Evolutionary conservation across 2,797 vertebrate genomes (phyloP), one percentile per base, ranked within the genome.

Genomic region (Urosaurus nigricauda): DNA sequence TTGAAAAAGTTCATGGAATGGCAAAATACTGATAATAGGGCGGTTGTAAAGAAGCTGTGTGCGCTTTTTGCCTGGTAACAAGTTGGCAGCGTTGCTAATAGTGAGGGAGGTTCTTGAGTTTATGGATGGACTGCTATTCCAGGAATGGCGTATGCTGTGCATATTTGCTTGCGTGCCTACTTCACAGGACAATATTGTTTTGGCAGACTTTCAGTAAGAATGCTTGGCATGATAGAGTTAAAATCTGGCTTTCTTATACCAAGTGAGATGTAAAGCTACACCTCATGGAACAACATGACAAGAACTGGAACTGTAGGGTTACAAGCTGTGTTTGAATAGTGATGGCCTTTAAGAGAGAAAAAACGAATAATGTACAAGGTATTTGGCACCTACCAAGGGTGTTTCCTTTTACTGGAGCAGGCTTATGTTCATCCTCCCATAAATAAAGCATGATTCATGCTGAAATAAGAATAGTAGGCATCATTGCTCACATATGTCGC

Each of bases 341-440:
- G 17, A 32, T 32, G 51, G 35, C 47, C 47, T 40, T 58, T 37
- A 65, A 60, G 56, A 21, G 35, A 71, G 29, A 77, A 47, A 82
- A 68, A 81, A 37, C 83, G 11, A 70, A 32, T 17, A n/a, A 53
- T 73, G 35, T 56, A 11, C 35, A 65, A 37, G 21, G 40, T 58
- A 73, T n/a, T 35, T 43, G n/a, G 37, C 65, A 56, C 84, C 77
- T 70, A 47, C 78, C 77, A 74, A 85, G 81, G 77, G 68, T 70
- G 58, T 68, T 24, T 75, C 58, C 60, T 19, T 32, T 26, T 73
- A 9, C 7, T 35, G 71, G 37, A 77, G 17, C 7, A 80, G 7
- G 4, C 56, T 68, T 90, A 13, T n/a, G 24, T 84, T 86, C 71
- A 78, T 32, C 35, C 56, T 51, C 56, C 77, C 9, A 51, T 51